A percentile compares a stretch with the other conserved stretches of the same genome.
phyloP scores from a whole-genome alignment of 2,797 vertebrate species.

The Acomys russatus region DNA sequence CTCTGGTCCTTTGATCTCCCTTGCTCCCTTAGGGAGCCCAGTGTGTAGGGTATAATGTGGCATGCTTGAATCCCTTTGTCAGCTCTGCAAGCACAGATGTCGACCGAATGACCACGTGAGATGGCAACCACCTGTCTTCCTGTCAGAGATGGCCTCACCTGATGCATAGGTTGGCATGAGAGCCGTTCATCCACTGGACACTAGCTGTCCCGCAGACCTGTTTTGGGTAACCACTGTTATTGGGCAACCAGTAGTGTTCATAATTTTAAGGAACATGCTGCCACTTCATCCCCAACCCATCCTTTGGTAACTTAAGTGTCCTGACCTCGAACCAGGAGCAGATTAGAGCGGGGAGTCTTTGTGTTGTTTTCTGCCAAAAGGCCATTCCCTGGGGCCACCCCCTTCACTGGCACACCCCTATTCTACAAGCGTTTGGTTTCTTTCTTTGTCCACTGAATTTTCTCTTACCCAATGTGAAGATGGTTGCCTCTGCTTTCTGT shows the following conservation, averaged over 20 bases:
- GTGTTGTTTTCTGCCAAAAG: background rate
- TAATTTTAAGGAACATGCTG: background rate
- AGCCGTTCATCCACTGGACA: background rate
- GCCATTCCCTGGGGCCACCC: too few species aligned
- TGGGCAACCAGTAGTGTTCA: background rate
- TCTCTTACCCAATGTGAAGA: slow-evolving; percentile 1
- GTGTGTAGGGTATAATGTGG: background rate
- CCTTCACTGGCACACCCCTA: background rate
- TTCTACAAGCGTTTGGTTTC: background rate
- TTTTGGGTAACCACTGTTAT: background rate
- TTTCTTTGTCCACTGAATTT: background rate
- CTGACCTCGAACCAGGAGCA: background rate
- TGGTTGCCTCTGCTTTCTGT: background rate
- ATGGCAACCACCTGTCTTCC: background rate
- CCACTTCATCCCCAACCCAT: background rate
- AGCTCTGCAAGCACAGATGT: background rate
- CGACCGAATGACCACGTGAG: background rate
- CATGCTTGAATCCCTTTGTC: background rate
- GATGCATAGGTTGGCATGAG: background rate
- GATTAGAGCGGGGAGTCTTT: background rate
- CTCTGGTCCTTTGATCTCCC: background rate
- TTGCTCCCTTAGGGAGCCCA: background rate
- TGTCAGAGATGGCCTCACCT: background rate
- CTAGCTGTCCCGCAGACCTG: background rate
- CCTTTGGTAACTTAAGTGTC: background rate